Evolutionary conservation across 2,113 vertebrate species (phyloP).

Genomic region (Eretmochelys imbricata): DNA sequence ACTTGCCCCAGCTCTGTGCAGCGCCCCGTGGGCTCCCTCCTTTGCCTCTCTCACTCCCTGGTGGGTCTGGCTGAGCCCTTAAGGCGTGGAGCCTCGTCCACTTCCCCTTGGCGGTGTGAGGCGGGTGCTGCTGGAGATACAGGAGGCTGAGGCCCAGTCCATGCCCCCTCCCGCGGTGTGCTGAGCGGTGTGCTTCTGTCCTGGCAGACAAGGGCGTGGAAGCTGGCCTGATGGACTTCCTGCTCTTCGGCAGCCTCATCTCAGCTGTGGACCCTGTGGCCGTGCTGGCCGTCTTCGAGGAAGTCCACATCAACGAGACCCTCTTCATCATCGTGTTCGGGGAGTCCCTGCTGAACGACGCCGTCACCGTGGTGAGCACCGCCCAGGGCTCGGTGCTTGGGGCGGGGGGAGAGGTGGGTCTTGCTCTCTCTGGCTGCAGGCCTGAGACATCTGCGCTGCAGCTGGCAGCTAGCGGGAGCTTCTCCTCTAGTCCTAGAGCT

Average conservation of each 20-base stretch:
- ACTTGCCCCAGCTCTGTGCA: background rate
- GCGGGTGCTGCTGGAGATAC: background rate
- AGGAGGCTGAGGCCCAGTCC: background rate
- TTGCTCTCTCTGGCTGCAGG: background rate
- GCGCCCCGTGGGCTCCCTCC: background rate
- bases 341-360: constrained; percentile 96
- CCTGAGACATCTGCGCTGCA: background rate
- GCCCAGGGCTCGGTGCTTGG: background rate
- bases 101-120: background rate
- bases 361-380: constrained; percentile 94
- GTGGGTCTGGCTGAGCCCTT: background rate
- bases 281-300: constrained; percentile 94
- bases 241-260: constrained; percentile 94
- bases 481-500: background rate
- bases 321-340: constrained; percentile 98
- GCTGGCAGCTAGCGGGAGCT: background rate
- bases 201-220: constrained; percentile 78
- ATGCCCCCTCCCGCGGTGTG: background rate
- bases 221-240: constrained; percentile 93
- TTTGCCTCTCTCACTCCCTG: background rate
- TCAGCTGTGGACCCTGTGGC: constrained; percentile 96
- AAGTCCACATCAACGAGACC: constrained; percentile 95
- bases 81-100: too few relatives aligned
- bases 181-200: constrained; percentile 37
- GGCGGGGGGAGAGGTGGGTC: background rate